These are phyloP conservation scores for Campylomormyrus tamandua DNA, from an alignment of 2,113 vertebrate genomes.

Conservation along the genomic window DNA sequence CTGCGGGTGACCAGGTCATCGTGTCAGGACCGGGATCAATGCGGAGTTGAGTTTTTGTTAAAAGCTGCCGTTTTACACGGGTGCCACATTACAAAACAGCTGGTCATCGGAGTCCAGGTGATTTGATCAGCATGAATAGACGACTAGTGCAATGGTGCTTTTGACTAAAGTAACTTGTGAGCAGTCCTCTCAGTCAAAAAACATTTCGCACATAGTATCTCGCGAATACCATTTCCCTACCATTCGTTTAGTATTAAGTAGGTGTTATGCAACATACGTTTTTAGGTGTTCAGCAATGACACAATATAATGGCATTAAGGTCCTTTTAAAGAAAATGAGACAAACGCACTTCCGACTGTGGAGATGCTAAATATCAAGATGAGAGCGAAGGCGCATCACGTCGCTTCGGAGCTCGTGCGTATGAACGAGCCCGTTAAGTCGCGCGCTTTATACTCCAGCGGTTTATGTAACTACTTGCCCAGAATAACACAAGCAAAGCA, in stretches of 20 bases:
- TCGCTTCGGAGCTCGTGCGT: not conserved
- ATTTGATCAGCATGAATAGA: not conserved
- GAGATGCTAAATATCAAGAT: not conserved
- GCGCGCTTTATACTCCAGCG: not conserved
- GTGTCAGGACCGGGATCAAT: not conserved
- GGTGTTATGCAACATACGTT: not conserved
- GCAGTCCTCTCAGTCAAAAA: not conserved
- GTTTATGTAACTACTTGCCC: not conserved
- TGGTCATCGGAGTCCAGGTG: not conserved
- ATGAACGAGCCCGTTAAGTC: not conserved
- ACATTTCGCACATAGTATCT: not conserved
- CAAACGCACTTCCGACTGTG: not conserved
- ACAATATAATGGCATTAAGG: not conserved
- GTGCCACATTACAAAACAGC: not conserved
- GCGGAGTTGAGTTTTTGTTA: not conserved
- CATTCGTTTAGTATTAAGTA: not conserved
- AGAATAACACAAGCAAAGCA: not conserved
- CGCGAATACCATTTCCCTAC: not conserved
- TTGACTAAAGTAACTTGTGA: not conserved
- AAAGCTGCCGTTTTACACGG: not conserved
- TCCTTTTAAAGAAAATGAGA: not conserved
- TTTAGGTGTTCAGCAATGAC: not conserved
- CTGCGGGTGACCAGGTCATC: constrained; percentile 50
- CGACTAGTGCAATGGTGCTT: not conserved
- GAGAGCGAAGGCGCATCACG: not conserved